phyloP scores from a whole-genome alignment of 2,797 vertebrate genomes.

The Anguilla marmorata region DNA sequence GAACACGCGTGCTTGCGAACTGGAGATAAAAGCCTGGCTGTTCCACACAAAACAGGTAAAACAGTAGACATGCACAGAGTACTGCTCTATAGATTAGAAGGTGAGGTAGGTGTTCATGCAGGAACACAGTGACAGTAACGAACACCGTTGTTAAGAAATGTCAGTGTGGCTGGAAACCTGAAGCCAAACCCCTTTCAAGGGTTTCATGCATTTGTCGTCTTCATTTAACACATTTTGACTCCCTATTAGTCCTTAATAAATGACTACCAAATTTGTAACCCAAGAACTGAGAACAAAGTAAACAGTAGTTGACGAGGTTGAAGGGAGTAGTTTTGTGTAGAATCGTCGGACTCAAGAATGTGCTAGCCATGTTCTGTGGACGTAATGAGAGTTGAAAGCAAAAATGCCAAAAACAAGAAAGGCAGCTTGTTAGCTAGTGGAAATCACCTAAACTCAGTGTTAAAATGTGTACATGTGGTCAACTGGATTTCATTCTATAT shows the following conservation, averaged over 20 bases:
- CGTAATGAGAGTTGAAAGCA: not conserved
- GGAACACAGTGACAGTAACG: not conserved
- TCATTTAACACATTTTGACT: not conserved
- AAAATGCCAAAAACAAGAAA: not conserved
- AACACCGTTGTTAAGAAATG: not conserved
- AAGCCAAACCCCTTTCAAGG: not conserved
- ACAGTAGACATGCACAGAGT: not conserved
- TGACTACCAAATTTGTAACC: not conserved
- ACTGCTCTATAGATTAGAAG: not conserved
- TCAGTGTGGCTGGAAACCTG: not conserved
- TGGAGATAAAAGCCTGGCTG: not conserved
- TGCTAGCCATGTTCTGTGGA: not conserved
- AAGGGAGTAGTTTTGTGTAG: not conserved
- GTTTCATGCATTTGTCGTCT: not conserved
- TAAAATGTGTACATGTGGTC: not conserved
- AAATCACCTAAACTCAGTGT: not conserved
- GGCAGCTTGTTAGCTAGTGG: not conserved
- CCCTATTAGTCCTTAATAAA: not conserved
- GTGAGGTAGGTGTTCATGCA: not conserved
- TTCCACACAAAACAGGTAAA: not conserved
- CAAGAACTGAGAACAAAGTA: not conserved
- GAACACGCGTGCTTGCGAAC: not conserved
- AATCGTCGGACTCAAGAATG: not conserved
- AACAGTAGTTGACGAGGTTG: not conserved
- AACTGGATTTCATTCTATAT: not conserved